Percentiles rank a stretch among this genome's conserved stretches.
phyloP scores from a whole-genome alignment of 2,888 invertebrate species.

The Chydorus sphaericus region DNA sequence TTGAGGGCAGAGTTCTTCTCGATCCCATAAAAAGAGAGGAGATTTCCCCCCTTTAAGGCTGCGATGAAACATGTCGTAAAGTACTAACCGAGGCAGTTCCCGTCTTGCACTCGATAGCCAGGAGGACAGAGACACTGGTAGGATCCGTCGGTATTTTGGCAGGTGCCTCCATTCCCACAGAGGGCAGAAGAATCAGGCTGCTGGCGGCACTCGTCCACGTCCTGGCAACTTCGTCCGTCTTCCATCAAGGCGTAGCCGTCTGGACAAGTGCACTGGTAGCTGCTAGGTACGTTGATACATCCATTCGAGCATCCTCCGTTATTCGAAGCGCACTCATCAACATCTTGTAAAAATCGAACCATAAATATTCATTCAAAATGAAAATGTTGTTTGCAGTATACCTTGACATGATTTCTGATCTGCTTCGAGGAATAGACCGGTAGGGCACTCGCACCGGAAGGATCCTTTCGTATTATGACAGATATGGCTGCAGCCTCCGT shows the following conservation, averaged over 20 bases:
- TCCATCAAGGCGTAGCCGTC: slow-evolving; percentile 35
- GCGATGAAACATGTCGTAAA: neutral
- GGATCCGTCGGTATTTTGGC: slow-evolving; percentile 26
- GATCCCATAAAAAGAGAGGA: no score
- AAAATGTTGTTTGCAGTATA: neutral
- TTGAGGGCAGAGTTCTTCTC: no score
- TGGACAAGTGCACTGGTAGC: slow-evolving; percentile 43
- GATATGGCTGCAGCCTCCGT: slow-evolving; percentile 42
- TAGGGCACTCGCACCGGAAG: slow-evolving; percentile 7
- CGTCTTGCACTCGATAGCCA: slow-evolving; percentile 26
- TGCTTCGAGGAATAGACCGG: neutral
- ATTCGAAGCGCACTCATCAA: slow-evolving; percentile 45
- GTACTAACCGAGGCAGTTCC: slow-evolving; percentile 28
- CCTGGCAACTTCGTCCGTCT: slow-evolving; percentile 32
- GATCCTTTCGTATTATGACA: slow-evolving; percentile 31
- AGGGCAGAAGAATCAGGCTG: neutral
- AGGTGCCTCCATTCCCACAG: slow-evolving; percentile 1
- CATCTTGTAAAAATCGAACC: slow-evolving; percentile 29
- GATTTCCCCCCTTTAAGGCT: no score
- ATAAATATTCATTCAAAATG: neutral
- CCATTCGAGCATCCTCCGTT: slow-evolving; percentile 41
- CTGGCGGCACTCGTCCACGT: slow-evolving; percentile 35
- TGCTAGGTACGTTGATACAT: slow-evolving; percentile 35
- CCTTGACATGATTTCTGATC: slow-evolving; percentile 11
- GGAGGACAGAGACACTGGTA: slow-evolving; percentile 26